Evolutionary conservation across 2,888 invertebrate genomes (phyloP), one percentile per base, ranked within the genome.

Genomic region (Acrobasis repandana): DNA sequence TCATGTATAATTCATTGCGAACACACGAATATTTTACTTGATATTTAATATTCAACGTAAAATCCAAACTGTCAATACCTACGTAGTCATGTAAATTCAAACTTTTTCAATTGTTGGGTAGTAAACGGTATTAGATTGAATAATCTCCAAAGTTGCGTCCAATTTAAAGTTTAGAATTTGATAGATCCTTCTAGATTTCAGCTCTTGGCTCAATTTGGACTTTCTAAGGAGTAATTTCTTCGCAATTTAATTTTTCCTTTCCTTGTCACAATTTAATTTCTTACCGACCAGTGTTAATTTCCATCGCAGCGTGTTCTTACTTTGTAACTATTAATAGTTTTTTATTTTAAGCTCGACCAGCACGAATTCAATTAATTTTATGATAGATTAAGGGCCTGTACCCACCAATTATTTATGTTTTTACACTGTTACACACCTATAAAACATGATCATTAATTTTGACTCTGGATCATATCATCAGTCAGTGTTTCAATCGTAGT

Each of bases 331-430:
- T 54, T 38, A 54, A 54, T 54, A 54, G 54, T 54, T 54, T 38
- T n/a, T 52, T 43, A 43, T 20, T 54, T 54, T 18, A 38, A 54
- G 20, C 38, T 54, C 38, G 14, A 2, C 18, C 2, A 38, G 54
- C 54, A 54, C 54, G 54, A 54, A 54, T 43, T 54, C 54, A 54
- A 54, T 54, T 54, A 54, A 38, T 54, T 54, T 54, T 54, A 54
- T 54, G 54, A 54, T 54, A 54, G 54, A 54, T 54, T 54, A 54
- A 54, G 54, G 54, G 54, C 54, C 54, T 18, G 54, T 54, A 54
- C 18, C 54, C 54, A 54, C 54, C 54, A 54, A 54, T 54, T 38
- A 38, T 54, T 54, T 54, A 54, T 54, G 54, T 54, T 54, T 54
- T 54, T 54, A 54, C 54, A 38, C 54, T 54, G 38, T 54, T 54